Conservation (phyloP, 2,888 invertebrate species). For the Lamellibrachia satsuma region DNA sequence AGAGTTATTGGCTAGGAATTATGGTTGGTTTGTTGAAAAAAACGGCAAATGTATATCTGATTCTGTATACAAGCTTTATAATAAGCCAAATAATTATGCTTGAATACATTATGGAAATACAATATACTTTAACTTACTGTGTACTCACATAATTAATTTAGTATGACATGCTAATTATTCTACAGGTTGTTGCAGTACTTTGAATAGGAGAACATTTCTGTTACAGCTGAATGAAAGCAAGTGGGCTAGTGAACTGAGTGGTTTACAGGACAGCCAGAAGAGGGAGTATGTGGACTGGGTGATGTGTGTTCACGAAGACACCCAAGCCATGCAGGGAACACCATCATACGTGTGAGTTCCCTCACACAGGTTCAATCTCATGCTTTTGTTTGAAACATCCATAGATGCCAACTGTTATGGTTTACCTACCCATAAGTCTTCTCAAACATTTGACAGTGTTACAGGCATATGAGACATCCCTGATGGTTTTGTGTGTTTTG, state of each 20-base stretch:
- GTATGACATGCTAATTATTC: background rate
- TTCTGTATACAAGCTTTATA: too few relatives aligned
- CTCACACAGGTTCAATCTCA: background rate
- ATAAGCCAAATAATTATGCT: too few relatives aligned
- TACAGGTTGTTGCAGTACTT: background rate
- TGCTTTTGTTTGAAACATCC: slow-evolving; percentile 40
- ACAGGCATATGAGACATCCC: too few relatives aligned
- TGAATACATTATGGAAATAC: background rate
- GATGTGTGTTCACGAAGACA: slow-evolving; percentile 80
- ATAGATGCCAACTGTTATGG: background rate
- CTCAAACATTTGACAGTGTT: too few relatives aligned
- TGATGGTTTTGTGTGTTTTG: too few relatives aligned
- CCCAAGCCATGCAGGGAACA: slow-evolving; percentile 68
- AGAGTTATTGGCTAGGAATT: too few relatives aligned
- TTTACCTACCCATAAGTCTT: too few relatives aligned
- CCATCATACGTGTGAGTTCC: slow-evolving; percentile 58
- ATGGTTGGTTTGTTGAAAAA: too few relatives aligned
- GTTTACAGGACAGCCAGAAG: slow-evolving; percentile 84
- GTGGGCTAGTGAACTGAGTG: slow-evolving; percentile 81
- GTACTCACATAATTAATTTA: background rate
- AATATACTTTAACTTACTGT: background rate
- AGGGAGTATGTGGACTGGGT: slow-evolving; percentile 90
- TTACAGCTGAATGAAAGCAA: slow-evolving; percentile 83
- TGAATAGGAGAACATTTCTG: slow-evolving; percentile 53
- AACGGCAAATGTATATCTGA: too few relatives aligned